Conservation (phyloP, 2,113 vertebrate species). For the Anthoscopus minutus region DNA sequence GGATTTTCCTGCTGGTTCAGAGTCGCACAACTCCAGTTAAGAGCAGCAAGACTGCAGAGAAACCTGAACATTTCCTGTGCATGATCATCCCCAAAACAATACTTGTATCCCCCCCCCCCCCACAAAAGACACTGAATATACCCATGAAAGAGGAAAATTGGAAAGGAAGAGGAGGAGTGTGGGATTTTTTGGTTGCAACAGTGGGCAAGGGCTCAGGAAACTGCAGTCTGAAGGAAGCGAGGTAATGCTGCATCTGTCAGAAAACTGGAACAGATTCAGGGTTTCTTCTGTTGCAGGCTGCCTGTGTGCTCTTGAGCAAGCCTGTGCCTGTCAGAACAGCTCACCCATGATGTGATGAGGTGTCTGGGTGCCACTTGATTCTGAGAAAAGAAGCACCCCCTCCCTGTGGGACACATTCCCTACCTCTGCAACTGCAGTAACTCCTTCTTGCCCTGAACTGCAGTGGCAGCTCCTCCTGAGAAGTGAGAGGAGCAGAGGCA, state of each 20-base stretch:
- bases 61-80: neutral
- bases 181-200: neutral
- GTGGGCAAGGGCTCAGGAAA: neutral
- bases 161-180: neutral
- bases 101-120: neutral
- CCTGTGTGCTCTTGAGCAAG: neutral
- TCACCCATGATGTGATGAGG: neutral
- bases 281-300: neutral
- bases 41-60: neutral
- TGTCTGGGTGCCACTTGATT: neutral
- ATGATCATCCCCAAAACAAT: neutral
- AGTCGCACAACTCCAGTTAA: neutral
- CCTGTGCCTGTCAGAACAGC: neutral
- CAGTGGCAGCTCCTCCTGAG: neutral
- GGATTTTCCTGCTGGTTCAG: conserved; percentile 13
- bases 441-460: neutral
- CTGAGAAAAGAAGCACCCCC: neutral
- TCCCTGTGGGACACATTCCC: neutral
- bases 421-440: neutral
- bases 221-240: neutral
- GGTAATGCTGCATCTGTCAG: neutral
- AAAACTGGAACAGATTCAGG: neutral
- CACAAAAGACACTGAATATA: neutral
- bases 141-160: neutral
- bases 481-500: neutral